Conservation (phyloP, 1,140 invertebrate genomes). For the Pararge aegeria region DNA sequence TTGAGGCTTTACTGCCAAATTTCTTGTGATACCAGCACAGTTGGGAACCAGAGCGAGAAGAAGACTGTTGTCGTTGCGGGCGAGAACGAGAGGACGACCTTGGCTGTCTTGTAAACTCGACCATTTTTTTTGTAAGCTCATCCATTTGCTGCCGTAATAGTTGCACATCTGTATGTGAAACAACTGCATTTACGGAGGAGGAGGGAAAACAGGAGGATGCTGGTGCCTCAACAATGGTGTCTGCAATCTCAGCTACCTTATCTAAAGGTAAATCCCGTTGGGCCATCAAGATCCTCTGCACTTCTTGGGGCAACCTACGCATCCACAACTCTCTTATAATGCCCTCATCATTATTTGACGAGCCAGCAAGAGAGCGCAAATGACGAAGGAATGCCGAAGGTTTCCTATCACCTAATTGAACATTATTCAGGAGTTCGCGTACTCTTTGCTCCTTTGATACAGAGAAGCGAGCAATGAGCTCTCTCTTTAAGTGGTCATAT, state of each 20-base stretch:
- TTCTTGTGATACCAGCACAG: constrained; percentile 36
- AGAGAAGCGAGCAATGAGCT: constrained; percentile 22
- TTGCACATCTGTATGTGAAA: neutral
- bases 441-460: constrained; percentile 17
- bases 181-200: neutral
- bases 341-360: constrained; percentile 17
- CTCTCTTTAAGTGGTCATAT: constrained; percentile 13
- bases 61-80: constrained; percentile 13
- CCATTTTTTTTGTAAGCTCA: constrained; percentile 13
- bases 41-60: constrained; percentile 15
- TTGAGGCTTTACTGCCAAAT: constrained; percentile 30
- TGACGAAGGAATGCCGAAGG: constrained; percentile 27
- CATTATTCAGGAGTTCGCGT: constrained; percentile 13
- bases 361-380: constrained; percentile 19
- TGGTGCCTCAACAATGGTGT: constrained; percentile 18
- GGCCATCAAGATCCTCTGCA: constrained; percentile 19
- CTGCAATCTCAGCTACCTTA: constrained; percentile 17
- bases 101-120: too few species aligned
- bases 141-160: too few species aligned
- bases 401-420: constrained; percentile 21
- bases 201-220: constrained; percentile 14
- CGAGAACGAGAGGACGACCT: neutral
- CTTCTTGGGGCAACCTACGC: constrained; percentile 9
- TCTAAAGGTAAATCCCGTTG: constrained; percentile 8
- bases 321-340: constrained; percentile 9